phyloP scores from a whole-genome alignment of 2,113 vertebrate species.

The Agapornis roseicollis region DNA sequence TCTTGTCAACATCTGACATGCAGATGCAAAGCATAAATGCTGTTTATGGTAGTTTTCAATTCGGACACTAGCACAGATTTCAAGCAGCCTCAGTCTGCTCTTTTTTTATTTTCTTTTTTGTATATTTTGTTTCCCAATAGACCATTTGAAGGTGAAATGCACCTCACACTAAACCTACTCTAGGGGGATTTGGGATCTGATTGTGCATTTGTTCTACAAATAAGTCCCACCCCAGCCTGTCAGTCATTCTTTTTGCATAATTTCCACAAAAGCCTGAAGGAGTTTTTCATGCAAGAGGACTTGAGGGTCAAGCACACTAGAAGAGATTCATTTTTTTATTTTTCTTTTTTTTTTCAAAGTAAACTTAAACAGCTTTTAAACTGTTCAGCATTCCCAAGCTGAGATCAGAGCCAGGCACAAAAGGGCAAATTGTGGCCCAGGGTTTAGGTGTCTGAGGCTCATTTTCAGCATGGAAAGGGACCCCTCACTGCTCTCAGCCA shows the following conservation, averaged over 20 bases:
- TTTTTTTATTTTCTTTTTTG: background rate
- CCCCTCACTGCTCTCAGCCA: background rate
- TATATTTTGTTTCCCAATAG: background rate
- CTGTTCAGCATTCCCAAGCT: background rate
- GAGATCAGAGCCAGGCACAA: conserved; percentile 11
- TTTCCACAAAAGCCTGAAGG: conserved; percentile 40
- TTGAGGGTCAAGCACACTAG: conserved; percentile 42
- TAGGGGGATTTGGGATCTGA: background rate
- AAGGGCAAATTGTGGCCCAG: background rate
- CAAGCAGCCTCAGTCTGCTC: background rate
- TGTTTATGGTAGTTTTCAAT: background rate
- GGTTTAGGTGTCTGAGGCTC: background rate
- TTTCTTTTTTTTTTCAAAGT: background rate
- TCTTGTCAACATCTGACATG: fast-evolving
- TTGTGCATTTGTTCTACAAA: conserved; percentile 53
- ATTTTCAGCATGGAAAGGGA: background rate
- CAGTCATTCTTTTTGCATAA: conserved; percentile 15
- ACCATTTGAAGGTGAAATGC: background rate
- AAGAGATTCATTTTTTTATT: background rate
- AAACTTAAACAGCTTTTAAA: conserved; percentile 44
- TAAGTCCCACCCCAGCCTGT: background rate
- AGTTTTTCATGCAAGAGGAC: conserved; percentile 28
- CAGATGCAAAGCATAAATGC: background rate
- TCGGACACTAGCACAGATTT: background rate
- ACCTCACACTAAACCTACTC: background rate